Percentiles rank a stretch among this genome's conserved stretches.
Evolutionary conservation across 1,140 invertebrate genomes (phyloP).

Genomic region (Elysia chlorotica): DNA sequence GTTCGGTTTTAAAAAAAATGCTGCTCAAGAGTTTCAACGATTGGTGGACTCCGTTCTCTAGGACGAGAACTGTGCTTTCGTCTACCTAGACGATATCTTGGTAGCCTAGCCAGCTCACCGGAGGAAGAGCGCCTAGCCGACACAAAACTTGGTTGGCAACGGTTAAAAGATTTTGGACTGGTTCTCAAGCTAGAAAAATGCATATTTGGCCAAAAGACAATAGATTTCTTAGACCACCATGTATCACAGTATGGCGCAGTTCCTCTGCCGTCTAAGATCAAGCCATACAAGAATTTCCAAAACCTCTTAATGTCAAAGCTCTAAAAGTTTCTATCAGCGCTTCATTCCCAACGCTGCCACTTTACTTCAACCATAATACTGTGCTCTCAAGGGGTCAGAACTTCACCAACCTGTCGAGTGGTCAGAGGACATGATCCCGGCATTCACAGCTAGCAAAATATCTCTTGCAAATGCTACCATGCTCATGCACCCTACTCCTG

Average conservation of each 20-base stretch:
- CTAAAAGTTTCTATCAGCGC: conserved; percentile 30
- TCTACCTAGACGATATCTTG: not conserved
- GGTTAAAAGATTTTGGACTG: not conserved
- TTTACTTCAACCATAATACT: not conserved
- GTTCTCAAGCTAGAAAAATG: not conserved
- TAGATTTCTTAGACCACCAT: not conserved
- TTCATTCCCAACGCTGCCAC: not conserved
- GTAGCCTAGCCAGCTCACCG: not conserved
- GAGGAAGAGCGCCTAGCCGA: conserved; percentile 34
- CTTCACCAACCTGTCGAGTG: not conserved
- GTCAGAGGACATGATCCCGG: not conserved
- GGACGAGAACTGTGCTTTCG: not conserved
- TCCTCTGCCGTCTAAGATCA: not conserved
- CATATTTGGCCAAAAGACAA: not conserved
- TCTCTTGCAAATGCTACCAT: not conserved
- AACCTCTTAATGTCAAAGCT: conserved; percentile 43
- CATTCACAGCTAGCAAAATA: not conserved
- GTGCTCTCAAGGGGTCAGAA: not conserved
- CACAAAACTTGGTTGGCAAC: not conserved
- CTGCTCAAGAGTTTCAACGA: conserved; percentile 2
- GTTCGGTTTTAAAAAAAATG: not conserved
- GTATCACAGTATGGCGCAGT: not conserved
- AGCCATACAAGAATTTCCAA: conserved; percentile 32
- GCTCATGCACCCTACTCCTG: not conserved
- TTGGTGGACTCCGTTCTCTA: not conserved